A percentile compares a stretch with the other conserved stretches of the same genome.
Evolutionary conservation across 2,888 invertebrate species (phyloP).

Genomic region (Monoplex corrugatus): DNA sequence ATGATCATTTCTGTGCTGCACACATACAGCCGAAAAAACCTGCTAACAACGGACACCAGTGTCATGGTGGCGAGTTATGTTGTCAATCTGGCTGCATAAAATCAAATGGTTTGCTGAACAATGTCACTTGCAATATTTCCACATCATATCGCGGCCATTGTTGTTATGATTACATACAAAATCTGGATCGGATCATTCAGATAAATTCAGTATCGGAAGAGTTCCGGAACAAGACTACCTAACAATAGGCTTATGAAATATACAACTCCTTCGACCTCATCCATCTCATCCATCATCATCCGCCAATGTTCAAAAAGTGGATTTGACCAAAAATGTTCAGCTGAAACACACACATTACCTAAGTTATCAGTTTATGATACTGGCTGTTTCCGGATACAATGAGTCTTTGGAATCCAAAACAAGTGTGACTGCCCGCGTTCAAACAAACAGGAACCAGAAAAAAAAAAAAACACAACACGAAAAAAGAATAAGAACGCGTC

Average conservation of each 20-base stretch:
- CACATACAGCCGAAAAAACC: conserved; percentile 68
- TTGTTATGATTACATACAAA: conserved; percentile 38
- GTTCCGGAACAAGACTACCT: background rate
- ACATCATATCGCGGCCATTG: conserved; percentile 48
- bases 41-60: conserved; percentile 60
- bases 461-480: no score
- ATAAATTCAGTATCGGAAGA: conserved; percentile 24
- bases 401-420: no score
- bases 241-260: background rate
- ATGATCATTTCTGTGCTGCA: conserved; percentile 72
- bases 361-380: no score
- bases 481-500: no score
- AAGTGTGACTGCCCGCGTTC: no score
- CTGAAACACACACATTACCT: no score
- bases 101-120: background rate
- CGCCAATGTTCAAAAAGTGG: no score
- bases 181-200: background rate
- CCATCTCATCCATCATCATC: no score
- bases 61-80: conserved; percentile 58
- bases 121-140: background rate
- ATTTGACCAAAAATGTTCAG: no score
- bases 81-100: background rate
- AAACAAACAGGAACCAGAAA: no score
- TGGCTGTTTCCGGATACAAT: no score
- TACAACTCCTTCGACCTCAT: no score